Evolutionary conservation across 2,797 vertebrate species (phyloP), one percentile per base, ranked within the genome.

Genomic region (Dicrostonyx torquatus): DNA sequence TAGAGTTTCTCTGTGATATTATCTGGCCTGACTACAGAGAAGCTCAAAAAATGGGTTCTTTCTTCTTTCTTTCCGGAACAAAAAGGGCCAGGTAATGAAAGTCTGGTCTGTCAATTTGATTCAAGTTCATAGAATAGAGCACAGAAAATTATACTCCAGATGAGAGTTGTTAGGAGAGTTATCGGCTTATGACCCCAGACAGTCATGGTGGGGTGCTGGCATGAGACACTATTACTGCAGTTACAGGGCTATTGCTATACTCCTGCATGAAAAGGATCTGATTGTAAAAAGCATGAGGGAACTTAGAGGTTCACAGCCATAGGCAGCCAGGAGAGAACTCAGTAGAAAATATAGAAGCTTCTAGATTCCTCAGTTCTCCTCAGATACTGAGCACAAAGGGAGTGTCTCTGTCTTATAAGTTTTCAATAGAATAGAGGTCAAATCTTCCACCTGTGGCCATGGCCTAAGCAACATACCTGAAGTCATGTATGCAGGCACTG

Each of bases 21-120:
- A 93, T 97, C 84, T 91, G 95, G 96, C 79, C 72, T 45, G 78
- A 80, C 62, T 75, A 40, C 85, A 95, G 92, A 96, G 91, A 96
- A 97, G 53, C 94, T 96, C 96, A 96, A 96, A 96, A 96, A 89
- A 96, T 62, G 82, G 90, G 17, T n/a, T 88, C 50, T 94, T 97
- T 89, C 22, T 77, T 31, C 40, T 96, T n/a, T 62, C 34, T 15
- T 7, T 3, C 8, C 31, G 50, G 55, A 10, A 72, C 6, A 78
- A 12, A 37, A 34, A 78, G 48, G 29, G 7, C 31, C 6, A 48
- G 31, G 31, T 53, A 78, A 31, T 48, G 31, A 20, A 50, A 48
- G 4, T 48, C 62, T 15, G 10, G 11, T 50, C 12, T n/a, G 4
- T 58, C 8, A 45, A 64, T 26, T 18, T 64, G 2, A 20, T 18